Evolutionary conservation across 2,888 invertebrate genomes (phyloP), one percentile per base, ranked within the genome.

Genomic region (Timema podura): DNA sequence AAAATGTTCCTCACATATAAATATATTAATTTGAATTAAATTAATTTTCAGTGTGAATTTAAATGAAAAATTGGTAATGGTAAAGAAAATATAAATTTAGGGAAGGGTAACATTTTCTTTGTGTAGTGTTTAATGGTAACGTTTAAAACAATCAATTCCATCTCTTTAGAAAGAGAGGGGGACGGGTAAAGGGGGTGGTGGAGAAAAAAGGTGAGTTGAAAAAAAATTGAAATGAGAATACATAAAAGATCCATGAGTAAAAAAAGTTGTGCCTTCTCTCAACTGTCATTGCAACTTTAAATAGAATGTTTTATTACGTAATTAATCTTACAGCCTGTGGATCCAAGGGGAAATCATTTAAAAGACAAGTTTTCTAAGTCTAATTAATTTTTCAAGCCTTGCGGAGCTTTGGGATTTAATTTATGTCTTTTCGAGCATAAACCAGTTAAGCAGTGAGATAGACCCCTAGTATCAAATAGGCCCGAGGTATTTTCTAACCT

Each of bases 271-370:
- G 30, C 10, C 61, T 57, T 57, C 68, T 69, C 64, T 45, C 69
- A 65, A 69, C 71, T 71, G 72, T 73, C 72, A 71, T 73, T 73
- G 72, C 69, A 73, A 73, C 69, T 73, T 73, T 71, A 69, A 73
- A 70, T 70, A 70, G 70, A 73, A 73, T 73, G 72, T 73, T 70
- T 71, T 73, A 73, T 73, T 73, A 73, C 67, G 72, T 73, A 73
- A 73, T 73, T 73, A 73, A 73, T 73, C 72, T 73, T 69, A 65
- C 10, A 66, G 68, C 68, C 65, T 47, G 30, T 45, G 49, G 72
- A 68, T 68, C 70, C 72, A 68, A 64, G 69, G 70, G 72, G 72
- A 73, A 73, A 73, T 73, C 72, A 73, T 73, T 73, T 73, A 70
- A 73, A 72, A 73, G 72, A 73, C 72, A 73, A 73, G 68, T 73